Evolutionary conservation across 2,797 vertebrate species (phyloP).

Genomic region (Loris lydekkerianus): DNA sequence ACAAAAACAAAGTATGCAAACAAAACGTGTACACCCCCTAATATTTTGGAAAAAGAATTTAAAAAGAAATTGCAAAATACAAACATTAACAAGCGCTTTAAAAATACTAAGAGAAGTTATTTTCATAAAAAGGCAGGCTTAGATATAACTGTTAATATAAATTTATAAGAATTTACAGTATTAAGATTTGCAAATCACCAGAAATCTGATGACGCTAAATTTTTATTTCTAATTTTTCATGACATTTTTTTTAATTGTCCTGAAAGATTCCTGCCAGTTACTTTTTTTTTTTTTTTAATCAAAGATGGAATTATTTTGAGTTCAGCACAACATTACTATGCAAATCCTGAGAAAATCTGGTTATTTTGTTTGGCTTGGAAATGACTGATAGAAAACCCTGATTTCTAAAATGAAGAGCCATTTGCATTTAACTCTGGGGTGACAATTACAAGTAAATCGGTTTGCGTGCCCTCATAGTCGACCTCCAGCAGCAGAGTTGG

Average conservation of each 20-base stretch:
- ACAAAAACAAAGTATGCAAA: no score
- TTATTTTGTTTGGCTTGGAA: constrained; percentile 10
- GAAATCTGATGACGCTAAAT: constrained; percentile 2
- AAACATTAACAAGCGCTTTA: neutral
- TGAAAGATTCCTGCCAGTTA: neutral
- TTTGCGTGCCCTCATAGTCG: neutral
- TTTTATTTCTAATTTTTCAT: constrained; percentile 58
- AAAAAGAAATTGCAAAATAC: neutral
- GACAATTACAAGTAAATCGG: neutral
- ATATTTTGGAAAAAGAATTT: no score
- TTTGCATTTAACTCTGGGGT: constrained; percentile 24
- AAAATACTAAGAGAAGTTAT: neutral
- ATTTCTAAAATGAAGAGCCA: neutral
- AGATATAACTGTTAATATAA: neutral
- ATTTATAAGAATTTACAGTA: neutral
- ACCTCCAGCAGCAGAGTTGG: neutral
- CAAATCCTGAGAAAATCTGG: constrained; percentile 14
- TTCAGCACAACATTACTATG: neutral
- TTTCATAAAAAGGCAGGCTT: neutral
- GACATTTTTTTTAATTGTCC: neutral
- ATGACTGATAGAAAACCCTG: neutral
- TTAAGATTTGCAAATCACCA: neutral
- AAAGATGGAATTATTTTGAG: constrained; percentile 14
- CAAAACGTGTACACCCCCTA: no score
- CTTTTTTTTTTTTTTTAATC: neutral